These are phyloP conservation scores for Raja brachyura DNA, from an alignment of 2,113 vertebrate species.

Conservation along the genomic window DNA sequence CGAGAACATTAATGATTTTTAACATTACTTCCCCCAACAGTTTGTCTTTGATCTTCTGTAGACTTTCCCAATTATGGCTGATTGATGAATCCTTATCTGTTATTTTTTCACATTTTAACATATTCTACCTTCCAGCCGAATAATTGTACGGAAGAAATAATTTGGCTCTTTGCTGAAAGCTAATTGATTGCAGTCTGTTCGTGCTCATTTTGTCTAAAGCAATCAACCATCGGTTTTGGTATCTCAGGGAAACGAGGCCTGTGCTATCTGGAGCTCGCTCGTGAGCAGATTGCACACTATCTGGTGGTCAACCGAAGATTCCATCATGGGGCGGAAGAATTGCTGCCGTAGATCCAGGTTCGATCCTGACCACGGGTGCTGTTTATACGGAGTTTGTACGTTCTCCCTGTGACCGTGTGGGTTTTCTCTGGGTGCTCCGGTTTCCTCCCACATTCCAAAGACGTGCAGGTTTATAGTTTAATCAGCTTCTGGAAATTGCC, in stretches of 20 bases:
- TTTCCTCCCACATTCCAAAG: too few species aligned
- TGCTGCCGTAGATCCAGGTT: not conserved
- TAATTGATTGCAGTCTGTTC: not conserved
- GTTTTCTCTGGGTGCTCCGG: too few species aligned
- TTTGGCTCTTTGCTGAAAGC: constrained; percentile 22
- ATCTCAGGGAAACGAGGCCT: not conserved
- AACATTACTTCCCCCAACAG: not conserved
- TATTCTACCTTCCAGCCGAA: not conserved
- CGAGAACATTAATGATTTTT: not conserved
- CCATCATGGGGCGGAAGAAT: not conserved
- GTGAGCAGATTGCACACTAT: not conserved
- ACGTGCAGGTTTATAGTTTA: too few species aligned
- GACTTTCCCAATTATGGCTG: not conserved
- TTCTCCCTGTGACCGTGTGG: too few species aligned
- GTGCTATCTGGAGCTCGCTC: not conserved
- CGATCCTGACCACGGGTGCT: too few species aligned
- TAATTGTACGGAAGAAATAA: not conserved
- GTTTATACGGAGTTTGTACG: too few species aligned
- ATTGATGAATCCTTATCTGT: not conserved
- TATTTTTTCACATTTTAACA: not conserved
- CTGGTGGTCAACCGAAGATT: not conserved
- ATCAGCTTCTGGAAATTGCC: too few species aligned
- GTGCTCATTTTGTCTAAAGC: not conserved
- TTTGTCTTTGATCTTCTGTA: not conserved
- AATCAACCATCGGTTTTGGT: not conserved